Conservation (phyloP, 2,797 vertebrate genomes). For the Furcifer pardalis region DNA sequence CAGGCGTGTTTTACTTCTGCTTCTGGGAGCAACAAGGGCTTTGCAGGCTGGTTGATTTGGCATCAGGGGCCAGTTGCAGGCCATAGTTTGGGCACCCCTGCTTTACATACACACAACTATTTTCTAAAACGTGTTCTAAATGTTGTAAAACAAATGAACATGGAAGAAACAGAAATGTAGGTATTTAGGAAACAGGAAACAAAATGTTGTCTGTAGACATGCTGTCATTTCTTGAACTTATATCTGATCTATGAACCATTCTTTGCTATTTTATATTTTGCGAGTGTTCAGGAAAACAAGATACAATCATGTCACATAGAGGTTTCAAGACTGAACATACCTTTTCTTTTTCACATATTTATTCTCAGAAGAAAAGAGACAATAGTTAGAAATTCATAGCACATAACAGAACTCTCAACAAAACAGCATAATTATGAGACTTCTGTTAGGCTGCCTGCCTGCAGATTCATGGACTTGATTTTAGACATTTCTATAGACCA, state of each 20-base stretch:
- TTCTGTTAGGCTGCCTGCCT: background rate
- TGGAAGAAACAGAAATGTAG: background rate
- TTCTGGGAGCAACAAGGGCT: no score
- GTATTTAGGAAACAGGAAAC: background rate
- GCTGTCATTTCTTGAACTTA: background rate
- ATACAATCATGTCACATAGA: slow-evolving; percentile 3
- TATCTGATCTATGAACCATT: background rate
- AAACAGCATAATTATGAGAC: background rate
- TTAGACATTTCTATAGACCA: background rate
- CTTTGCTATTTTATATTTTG: background rate
- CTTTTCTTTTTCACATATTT: background rate
- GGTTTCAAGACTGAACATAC: background rate
- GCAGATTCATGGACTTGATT: background rate
- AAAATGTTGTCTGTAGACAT: background rate
- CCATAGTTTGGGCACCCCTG: no score
- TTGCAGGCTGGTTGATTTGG: no score
- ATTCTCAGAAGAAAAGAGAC: background rate
- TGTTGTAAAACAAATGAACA: no score
- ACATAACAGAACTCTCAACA: background rate
- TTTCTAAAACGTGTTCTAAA: no score
- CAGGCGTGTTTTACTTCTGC: no score
- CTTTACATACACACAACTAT: no score
- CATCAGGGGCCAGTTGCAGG: no score
- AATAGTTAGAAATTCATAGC: background rate
- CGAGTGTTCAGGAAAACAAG: background rate